Conservation (phyloP, 2,888 invertebrate species). For the Leptinotarsa haldemani region DNA sequence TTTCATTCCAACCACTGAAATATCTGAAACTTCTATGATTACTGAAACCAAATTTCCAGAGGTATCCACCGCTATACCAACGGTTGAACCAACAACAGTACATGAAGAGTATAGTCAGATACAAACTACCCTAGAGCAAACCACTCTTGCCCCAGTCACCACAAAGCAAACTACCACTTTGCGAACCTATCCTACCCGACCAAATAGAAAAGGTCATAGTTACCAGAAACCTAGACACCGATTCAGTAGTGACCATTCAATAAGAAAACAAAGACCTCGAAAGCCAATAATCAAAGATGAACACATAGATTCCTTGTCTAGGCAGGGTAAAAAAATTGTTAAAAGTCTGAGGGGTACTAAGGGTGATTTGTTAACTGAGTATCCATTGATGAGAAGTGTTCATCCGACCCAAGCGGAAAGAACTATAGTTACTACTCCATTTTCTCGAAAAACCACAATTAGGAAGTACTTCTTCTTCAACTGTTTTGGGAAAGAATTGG, state of each 20-base stretch:
- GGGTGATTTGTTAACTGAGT: slow-evolving; percentile 53
- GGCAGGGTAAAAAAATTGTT: slow-evolving; percentile 19
- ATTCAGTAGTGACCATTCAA: slow-evolving; percentile 51
- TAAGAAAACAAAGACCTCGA: slow-evolving; percentile 33
- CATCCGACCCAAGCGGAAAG: slow-evolving; percentile 61
- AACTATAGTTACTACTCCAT: slow-evolving; percentile 59
- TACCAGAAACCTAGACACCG: slow-evolving; percentile 49
- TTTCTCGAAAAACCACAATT: slow-evolving; percentile 50
- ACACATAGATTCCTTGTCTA: slow-evolving; percentile 31
- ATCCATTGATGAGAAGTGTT: slow-evolving; percentile 61
- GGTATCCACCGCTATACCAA: slow-evolving; percentile 27
- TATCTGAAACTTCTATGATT: slow-evolving; percentile 3
- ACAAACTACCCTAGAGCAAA: slow-evolving; percentile 17
- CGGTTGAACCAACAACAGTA: slow-evolving; percentile 3
- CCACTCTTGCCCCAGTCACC: slow-evolving; percentile 5
- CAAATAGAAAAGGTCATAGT: slow-evolving; percentile 25
- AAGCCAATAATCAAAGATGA: slow-evolving; percentile 40
- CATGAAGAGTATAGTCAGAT: not conserved
- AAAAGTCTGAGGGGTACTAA: slow-evolving; percentile 18
- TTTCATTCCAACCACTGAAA: slow-evolving; percentile 1
- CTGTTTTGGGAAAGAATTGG: slow-evolving; percentile 69
- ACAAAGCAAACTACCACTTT: slow-evolving; percentile 26
- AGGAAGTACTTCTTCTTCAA: slow-evolving; percentile 65
- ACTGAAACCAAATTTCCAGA: slow-evolving; percentile 22
- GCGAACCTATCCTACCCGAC: slow-evolving; percentile 18